Base-by-base conservation (phyloP, 2,888 invertebrate species). In the Calephelis perditalis region DNA sequence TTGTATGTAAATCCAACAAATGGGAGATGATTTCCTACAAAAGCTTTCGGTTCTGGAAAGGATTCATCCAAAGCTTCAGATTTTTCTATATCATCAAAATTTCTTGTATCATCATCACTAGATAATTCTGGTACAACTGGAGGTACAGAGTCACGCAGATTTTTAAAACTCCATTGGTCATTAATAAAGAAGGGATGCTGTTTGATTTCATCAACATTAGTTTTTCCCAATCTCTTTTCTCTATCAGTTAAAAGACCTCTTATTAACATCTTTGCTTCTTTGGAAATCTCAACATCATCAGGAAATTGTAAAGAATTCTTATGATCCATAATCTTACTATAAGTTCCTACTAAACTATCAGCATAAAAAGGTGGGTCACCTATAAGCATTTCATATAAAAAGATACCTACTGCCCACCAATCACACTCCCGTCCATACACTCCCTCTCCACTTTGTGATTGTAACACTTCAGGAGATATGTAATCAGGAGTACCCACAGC, bases 401-500 rank as follows among this genome's bases (percentile, higher is more conserved):
- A 98, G 73, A 99, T 98, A 61, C 99, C 99, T 37, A 99, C 99
- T 26, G 99, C 98, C 99, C 99, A 99, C 98, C 98, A 99, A 88
- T 99, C 99, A 89, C 98, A 99, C 86, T 99, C 99, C 54, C 98
- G 92, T 0, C 99, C 99, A 83, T 99, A 99, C 64, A 97, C 96
- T 62, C 98, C 98, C 78, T 97, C 97, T 47, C 96, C 96, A 68
- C 98, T 98, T 87, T 99, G 99, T 46, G 98, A 98, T 81, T 98
- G 97, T 68, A 99, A 91, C 60, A 99, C 99, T 91, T 99, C 99
- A 0, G 99, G 99, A 60, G 98, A 98, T 73, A 99, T 99, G 81
- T 99, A 99, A 86, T 99, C 99, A 8, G 99, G 99, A 7, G 99
- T 99, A 45, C 99, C 99, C 9, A 99, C 99, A 7, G 99, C 99